Conservation (phyloP, 2,113 vertebrate species). For the Monopterus albus region DNA sequence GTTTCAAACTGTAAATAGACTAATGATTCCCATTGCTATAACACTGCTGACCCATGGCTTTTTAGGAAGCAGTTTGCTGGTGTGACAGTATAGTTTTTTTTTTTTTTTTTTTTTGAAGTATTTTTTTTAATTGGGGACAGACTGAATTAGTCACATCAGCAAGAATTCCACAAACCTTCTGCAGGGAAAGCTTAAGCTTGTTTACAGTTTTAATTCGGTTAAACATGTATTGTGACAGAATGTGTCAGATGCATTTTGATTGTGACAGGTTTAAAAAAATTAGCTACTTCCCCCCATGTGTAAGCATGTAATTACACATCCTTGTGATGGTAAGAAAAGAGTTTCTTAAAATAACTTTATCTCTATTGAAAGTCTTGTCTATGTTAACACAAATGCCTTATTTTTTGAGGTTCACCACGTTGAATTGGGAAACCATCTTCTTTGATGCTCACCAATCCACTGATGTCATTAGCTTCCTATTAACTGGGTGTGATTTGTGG, state of each 20-base stretch:
- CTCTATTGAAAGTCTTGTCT: not conserved
- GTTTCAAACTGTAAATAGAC: conserved; percentile 33
- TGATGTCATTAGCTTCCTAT: conserved; percentile 66
- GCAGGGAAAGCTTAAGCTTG: not conserved
- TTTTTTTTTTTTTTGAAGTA: not conserved
- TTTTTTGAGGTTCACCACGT: conserved; percentile 27
- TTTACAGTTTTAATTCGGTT: not conserved
- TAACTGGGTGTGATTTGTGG: conserved; percentile 59
- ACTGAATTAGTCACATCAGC: not conserved
- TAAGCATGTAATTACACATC: not conserved
- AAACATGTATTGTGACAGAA: not conserved
- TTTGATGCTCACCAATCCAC: conserved; percentile 59
- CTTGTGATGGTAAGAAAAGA: not conserved
- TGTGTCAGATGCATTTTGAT: not conserved
- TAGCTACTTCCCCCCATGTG: not conserved
- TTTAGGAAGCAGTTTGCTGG: not conserved
- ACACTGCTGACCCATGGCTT: not conserved
- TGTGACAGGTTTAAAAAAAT: conserved; percentile 3
- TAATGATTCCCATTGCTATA: conserved; percentile 22
- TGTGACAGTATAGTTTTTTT: not conserved
- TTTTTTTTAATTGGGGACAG: not conserved
- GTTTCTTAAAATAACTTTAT: not conserved
- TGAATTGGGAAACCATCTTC: conserved; percentile 40
- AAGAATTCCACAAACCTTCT: not conserved
- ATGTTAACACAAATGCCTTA: no score